Evolutionary conservation across 2,888 invertebrate genomes (phyloP), one percentile per base, ranked within the genome.

Genomic region (Harpalus rufipes): DNA sequence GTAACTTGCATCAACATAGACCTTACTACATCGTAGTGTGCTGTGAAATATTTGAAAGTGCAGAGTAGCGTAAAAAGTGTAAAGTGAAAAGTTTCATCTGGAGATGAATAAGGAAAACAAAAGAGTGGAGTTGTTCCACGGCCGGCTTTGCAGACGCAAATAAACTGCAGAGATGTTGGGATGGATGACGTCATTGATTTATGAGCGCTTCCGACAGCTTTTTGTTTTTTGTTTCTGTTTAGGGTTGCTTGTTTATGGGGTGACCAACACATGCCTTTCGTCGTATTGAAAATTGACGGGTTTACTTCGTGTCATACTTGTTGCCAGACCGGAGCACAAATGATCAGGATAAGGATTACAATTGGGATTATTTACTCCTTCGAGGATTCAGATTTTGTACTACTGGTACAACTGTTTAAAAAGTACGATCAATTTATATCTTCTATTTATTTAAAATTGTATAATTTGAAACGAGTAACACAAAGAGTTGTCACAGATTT

Each of bases 1-100:
- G 32, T 12, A 51, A 51, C 44, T 8, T 51, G 12, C 44, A 51
- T 51, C 10, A 12, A 51, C 10, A 32, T 32, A 32, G 32, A 32
- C 32, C 32, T 32, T 6, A 32, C 32, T 51, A 12, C 10, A 51
- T 51, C 44, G 12, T 51, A 10, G 44, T 12, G 44, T 51, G 44
- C 72, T 8, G 41, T 44, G 72, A 58, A 78, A 78, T 78, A 78
- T 78, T 58, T 14, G 58, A 78, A 78, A 58, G 78, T 56, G 78
- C 25, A 78, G 8, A 7, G 8, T 5, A 21, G 78, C 58, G 78
- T 21, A 78, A 78, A 56, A 78, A 78, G 78, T 58, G 32, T 78
- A 78, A 78, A 78, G 81, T 81, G 81, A 81, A 65, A 81, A 81
- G 81, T 65, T 81, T 81, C 81, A 81, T 81, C 81, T 81, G 65